Percentiles rank a stretch among this genome's conserved stretches.
phyloP scores from a whole-genome alignment of 2,113 vertebrate genomes.

The Mastomys coucha region DNA sequence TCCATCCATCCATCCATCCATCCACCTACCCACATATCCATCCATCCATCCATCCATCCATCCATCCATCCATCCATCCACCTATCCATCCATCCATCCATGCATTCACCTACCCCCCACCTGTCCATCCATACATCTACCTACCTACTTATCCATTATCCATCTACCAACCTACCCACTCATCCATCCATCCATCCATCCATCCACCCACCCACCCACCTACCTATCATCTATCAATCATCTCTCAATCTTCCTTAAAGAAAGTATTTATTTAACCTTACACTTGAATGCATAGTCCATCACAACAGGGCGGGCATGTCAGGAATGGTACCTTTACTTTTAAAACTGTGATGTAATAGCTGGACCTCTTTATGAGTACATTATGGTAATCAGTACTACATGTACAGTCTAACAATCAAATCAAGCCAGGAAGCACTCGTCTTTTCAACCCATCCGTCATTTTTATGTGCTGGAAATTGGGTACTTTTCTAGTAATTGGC shows the following conservation, averaged over 20 bases:
- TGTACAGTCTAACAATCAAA: background rate
- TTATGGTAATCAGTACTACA: background rate
- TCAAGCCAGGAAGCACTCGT: background rate
- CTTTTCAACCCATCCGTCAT: background rate
- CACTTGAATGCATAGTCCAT: background rate
- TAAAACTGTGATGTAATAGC: background rate
- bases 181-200: background rate
- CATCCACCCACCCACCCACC: rapidly evolving
- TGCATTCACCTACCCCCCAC: background rate
- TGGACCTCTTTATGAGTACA: background rate
- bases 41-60: background rate
- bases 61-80: background rate
- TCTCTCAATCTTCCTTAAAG: background rate
- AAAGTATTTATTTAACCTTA: background rate
- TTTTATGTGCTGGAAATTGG: background rate
- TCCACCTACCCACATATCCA: rapidly evolving
- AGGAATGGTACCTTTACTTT: background rate
- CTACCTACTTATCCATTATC: background rate
- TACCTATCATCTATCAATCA: background rate
- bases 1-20: rapidly evolving
- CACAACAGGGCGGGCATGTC: background rate
- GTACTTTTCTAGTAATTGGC: background rate
- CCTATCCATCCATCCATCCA: background rate
- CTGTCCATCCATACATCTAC: background rate
- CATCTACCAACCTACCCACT: rapidly evolving